A percentile compares a stretch with the other conserved stretches of the same genome.
These are phyloP conservation scores for Oasisia sp. DNA, from an alignment of 2,888 invertebrate species.

Conservation along the genomic window DNA sequence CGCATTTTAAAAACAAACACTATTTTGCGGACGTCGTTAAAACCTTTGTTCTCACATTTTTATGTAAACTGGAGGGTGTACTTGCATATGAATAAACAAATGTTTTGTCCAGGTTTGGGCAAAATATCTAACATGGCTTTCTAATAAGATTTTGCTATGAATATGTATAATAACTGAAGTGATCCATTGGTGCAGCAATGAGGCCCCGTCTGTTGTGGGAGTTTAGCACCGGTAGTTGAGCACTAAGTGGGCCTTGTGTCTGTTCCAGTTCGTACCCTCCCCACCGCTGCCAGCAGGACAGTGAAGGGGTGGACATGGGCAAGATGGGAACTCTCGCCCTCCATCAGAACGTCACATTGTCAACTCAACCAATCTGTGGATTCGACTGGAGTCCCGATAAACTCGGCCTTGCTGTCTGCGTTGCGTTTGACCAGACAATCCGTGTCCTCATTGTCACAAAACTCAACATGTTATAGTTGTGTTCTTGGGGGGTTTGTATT, in stretches of 20 bases:
- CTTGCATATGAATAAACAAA: too few relatives aligned
- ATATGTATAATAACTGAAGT: too few relatives aligned
- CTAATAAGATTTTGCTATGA: too few relatives aligned
- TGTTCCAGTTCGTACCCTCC: conserved; percentile 80
- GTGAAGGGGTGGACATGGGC: conserved; percentile 79
- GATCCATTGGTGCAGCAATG: not conserved
- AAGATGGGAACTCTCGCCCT: conserved; percentile 80
- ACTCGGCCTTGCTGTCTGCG: conserved; percentile 85
- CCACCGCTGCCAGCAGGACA: conserved; percentile 76
- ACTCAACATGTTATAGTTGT: conserved; percentile 65
- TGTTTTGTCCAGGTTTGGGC: too few relatives aligned
- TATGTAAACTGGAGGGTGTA: too few relatives aligned
- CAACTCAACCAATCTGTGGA: conserved; percentile 87
- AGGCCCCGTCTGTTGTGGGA: not conserved
- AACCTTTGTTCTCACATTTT: too few relatives aligned
- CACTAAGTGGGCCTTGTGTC: too few relatives aligned
- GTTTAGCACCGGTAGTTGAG: not conserved
- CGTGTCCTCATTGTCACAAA: conserved; percentile 89
- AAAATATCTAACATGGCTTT: too few relatives aligned
- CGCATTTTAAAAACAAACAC: too few relatives aligned
- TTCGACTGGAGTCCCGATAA: conserved; percentile 95
- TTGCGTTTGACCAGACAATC: conserved; percentile 90
- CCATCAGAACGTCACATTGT: conserved; percentile 83
- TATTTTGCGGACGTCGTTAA: too few relatives aligned
- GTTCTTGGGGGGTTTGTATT: not conserved